Evolutionary conservation across 1,140 invertebrate species (phyloP).

Genomic region (Papilio aristodemus): DNA sequence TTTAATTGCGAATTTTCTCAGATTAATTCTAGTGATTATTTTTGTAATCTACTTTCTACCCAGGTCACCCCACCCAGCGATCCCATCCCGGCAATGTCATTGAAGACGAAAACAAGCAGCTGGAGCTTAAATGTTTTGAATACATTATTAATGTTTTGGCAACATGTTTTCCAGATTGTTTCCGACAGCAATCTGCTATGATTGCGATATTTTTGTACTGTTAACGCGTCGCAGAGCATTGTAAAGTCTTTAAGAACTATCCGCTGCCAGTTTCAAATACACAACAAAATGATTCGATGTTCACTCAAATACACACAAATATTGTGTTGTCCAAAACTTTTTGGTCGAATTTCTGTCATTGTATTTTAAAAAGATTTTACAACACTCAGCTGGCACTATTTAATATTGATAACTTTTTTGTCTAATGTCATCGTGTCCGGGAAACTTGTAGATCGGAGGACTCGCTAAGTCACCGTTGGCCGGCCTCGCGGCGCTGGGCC

Average conservation of each 20-base stretch:
- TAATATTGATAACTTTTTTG: background rate
- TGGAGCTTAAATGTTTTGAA: slow-evolving; percentile 60
- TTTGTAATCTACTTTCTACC: slow-evolving; percentile 64
- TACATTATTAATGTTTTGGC: slow-evolving; percentile 25
- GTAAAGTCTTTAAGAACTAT: background rate
- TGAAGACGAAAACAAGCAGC: slow-evolving; percentile 77
- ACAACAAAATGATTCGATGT: background rate
- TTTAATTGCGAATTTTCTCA: slow-evolving; percentile 60
- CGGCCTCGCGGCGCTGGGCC: slow-evolving; percentile 90
- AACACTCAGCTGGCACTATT: background rate
- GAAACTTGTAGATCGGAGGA: slow-evolving; percentile 86
- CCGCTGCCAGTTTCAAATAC: too few relatives aligned
- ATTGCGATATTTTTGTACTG: slow-evolving; percentile 12
- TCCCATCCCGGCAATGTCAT: slow-evolving; percentile 82
- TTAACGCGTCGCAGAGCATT: background rate
- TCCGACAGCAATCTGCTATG: slow-evolving; percentile 9
- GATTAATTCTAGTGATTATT: slow-evolving; percentile 44
- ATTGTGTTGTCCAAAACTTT: background rate
- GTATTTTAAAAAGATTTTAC: background rate
- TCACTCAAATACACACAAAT: background rate
- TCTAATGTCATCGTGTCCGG: background rate
- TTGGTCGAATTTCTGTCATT: too few relatives aligned
- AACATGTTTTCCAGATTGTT: slow-evolving; percentile 29
- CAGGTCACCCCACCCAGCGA: slow-evolving; percentile 76
- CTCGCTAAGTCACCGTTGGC: slow-evolving; percentile 92